Base-by-base conservation (phyloP, 1,140 invertebrate species). In the Gonioctena quinquepunctata region DNA sequence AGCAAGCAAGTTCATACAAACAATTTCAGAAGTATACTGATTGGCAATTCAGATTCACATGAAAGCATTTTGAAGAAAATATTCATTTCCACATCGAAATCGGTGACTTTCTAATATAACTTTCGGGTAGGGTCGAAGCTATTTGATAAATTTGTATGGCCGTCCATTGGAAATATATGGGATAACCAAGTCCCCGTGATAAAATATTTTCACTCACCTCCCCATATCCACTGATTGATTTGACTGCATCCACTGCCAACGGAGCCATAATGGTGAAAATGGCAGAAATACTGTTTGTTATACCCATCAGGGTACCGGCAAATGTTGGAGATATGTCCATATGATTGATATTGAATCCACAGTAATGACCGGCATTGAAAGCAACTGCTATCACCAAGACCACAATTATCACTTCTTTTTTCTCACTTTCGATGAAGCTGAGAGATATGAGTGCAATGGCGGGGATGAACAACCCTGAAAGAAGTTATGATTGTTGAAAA, bases 271-370 rank as follows among this genome's bases (percentile, higher is more conserved):
- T 49, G 33, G 69, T 50, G 48, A 65, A 71, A 67, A 71, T 23
- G 63, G 92, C 93, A 0, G 91, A 89, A 26, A 88, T 80, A n/a
- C 90, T 90, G 80, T 94, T 94, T 22, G 91, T 92, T 18, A 94
- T 85, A 3, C 92, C 90, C 88, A 92, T 91, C 72, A 92, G 80
- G 0, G 87, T 87, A n/a, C 90, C 90, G 18, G 90, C 90, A 81
- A 85, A 88, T 81, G 89, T 90, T 4, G 89, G 90, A 0, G 91
- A 87, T 48, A 93, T 85, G 74, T 93, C 91, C 19, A 93, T 86
- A 76, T 92, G 89, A 75, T 92, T 92, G 4, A 87, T 74, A 50
- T 83, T 77, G 61, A 82, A 91, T 3, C 93, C 94, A 42, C 91
- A 89, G 64, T 90, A 92, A 18, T 89, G 85, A 13, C 91, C 90